Conservation (phyloP, 2,797 vertebrate species). For the Pipistrellus pygmaeus region DNA sequence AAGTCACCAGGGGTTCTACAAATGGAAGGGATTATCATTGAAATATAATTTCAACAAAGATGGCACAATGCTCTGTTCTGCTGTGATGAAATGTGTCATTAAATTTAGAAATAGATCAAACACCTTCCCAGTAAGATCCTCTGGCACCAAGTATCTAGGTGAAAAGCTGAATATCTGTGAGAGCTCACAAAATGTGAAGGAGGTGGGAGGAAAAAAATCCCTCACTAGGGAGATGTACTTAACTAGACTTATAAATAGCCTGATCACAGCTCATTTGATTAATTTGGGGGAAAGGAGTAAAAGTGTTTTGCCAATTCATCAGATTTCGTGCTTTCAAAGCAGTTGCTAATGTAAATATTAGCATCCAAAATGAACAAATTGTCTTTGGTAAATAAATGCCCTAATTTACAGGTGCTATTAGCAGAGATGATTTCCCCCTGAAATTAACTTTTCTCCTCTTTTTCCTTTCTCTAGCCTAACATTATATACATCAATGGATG, state of each 20-base stretch:
- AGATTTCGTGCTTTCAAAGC: conserved; percentile 74
- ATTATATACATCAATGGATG: neutral
- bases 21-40: conserved; percentile 71
- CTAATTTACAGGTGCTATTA: conserved; percentile 78
- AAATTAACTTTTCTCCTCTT: conserved; percentile 74
- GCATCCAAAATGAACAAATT: conserved; percentile 70
- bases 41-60: conserved; percentile 83
- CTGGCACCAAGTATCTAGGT: conserved; percentile 83
- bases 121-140: conserved; percentile 84
- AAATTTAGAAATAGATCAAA: conserved; percentile 90
- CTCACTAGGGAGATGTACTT: conserved; percentile 82
- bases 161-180: conserved; percentile 83
- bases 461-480: conserved; percentile 50
- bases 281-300: conserved; percentile 85
- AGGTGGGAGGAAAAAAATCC: conserved; percentile 48
- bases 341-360: conserved; percentile 80
- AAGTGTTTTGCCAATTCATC: conserved; percentile 84
- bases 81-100: conserved; percentile 86
- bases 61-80: conserved; percentile 78
- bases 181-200: conserved; percentile 74
- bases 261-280: conserved; percentile 82
- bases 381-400: conserved; percentile 84
- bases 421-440: conserved; percentile 63
- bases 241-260: conserved; percentile 89
- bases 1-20: conserved; percentile 52